These are phyloP conservation scores for Diachasma alloeum DNA, from an alignment of 1,140 invertebrate genomes.

Conservation along the genomic window DNA sequence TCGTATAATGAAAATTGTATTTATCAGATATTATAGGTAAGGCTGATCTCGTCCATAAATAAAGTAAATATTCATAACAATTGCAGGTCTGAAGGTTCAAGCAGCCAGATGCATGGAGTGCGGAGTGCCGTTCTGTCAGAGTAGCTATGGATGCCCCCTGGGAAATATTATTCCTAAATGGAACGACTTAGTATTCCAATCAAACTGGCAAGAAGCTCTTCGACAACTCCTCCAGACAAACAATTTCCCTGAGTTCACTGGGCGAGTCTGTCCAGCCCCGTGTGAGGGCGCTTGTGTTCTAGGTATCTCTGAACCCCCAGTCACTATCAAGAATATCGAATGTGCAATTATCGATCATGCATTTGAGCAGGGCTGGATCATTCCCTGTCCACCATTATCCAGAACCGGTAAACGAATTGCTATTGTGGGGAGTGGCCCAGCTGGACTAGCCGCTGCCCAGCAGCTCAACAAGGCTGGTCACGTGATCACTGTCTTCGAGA, in stretches of 20 bases:
- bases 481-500: constrained; percentile 92
- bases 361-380: constrained; percentile 96
- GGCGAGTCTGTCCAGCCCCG: constrained; percentile 96
- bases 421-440: constrained; percentile 94
- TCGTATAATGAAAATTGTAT: no score
- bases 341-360: constrained; percentile 98
- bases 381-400: constrained; percentile 74
- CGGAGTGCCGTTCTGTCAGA: constrained; percentile 99
- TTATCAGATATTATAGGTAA: no score
- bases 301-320: constrained; percentile 94
- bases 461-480: constrained; percentile 94
- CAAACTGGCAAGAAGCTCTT: constrained; percentile 97
- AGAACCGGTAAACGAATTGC: constrained; percentile 89
- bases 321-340: constrained; percentile 99
- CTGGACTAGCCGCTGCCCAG: constrained; percentile 95
- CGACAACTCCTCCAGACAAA: constrained; percentile 96
- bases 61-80: no score
- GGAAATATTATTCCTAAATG: constrained; percentile 99
- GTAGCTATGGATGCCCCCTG: constrained; percentile 94
- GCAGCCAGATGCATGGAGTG: constrained; percentile 99
- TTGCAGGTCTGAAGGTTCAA: constrained; percentile 87
- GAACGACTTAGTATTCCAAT: constrained; percentile 95
- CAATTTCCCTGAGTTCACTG: constrained; percentile 99
- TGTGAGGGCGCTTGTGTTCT: constrained; percentile 98
- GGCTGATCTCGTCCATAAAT: no score